Evolutionary conservation across 2,113 vertebrate species (phyloP).

Genomic region (Plectropomus leopardus): DNA sequence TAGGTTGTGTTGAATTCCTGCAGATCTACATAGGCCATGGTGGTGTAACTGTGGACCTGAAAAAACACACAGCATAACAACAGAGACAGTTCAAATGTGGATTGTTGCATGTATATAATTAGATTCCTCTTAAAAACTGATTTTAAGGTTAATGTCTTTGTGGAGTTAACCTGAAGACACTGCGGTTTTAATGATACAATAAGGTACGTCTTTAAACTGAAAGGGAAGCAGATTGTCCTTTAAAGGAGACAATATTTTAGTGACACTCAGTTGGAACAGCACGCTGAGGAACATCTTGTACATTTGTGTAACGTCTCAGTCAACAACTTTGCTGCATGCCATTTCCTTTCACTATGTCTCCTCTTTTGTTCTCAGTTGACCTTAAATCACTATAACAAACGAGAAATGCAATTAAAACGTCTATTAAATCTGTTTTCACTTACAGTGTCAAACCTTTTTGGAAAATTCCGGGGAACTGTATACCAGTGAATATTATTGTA

Average conservation of each 20-base stretch:
- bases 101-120: background rate
- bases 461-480: background rate
- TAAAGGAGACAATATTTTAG: background rate
- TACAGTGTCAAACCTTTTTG: constrained; percentile 8
- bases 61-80: constrained; percentile 35
- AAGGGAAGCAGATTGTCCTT: constrained; percentile 11
- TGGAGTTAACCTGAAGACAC: background rate
- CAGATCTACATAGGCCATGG: constrained; percentile 64
- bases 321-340: background rate
- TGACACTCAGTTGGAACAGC: background rate
- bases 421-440: background rate
- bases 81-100: constrained; percentile 11
- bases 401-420: constrained; percentile 11
- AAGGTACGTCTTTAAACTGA: constrained; percentile 18
- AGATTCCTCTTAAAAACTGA: background rate
- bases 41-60: constrained; percentile 80
- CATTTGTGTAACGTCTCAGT: constrained; percentile 35
- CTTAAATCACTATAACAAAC: background rate
- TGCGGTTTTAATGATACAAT: constrained; percentile 20
- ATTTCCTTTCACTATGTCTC: background rate
- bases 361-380: background rate
- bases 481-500: background rate
- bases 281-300: constrained; percentile 20
- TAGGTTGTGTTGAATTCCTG: constrained; percentile 89
- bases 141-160: constrained; percentile 20